Conservation (phyloP, 2,888 invertebrate genomes). For the Drosophila mimica region DNA sequence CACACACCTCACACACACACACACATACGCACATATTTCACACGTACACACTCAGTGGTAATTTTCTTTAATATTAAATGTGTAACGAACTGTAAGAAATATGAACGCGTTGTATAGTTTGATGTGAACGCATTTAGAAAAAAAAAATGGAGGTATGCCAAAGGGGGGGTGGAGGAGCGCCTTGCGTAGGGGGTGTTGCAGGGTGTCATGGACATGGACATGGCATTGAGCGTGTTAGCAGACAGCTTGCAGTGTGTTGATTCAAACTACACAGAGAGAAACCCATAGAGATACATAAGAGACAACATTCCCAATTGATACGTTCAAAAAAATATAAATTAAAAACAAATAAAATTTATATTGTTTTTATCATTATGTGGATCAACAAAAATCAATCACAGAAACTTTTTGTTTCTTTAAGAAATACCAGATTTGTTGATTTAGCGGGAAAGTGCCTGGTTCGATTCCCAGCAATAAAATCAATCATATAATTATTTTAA, state of each 20-base stretch:
- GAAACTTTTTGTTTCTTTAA: not conserved
- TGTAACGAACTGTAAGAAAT: conserved; percentile 79
- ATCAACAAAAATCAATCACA: too few relatives aligned
- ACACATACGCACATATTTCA: conserved; percentile 17
- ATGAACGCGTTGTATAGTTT: conserved; percentile 77
- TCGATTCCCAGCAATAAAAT: not conserved
- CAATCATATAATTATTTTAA: not conserved
- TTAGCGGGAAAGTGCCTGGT: not conserved
- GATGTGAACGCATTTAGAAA: conserved; percentile 69
- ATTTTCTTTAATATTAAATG: conserved; percentile 80
- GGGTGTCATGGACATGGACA: conserved; percentile 32
- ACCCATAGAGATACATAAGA: not conserved
- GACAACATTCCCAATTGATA: not conserved
- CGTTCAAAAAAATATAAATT: not conserved
- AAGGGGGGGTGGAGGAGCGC: not conserved
- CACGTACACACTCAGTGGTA: conserved; percentile 51
- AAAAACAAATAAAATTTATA: not conserved
- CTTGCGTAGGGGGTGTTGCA: not conserved
- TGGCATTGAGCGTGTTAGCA: conserved; percentile 60
- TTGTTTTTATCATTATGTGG: not conserved
- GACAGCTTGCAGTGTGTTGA: conserved; percentile 36
- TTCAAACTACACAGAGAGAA: conserved; percentile 34
- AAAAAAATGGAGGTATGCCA: conserved; percentile 5
- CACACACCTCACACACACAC: conserved; percentile 4
- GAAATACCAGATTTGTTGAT: not conserved